phyloP scores from a whole-genome alignment of 1,140 invertebrate genomes.

The Melanaphis sacchari region DNA sequence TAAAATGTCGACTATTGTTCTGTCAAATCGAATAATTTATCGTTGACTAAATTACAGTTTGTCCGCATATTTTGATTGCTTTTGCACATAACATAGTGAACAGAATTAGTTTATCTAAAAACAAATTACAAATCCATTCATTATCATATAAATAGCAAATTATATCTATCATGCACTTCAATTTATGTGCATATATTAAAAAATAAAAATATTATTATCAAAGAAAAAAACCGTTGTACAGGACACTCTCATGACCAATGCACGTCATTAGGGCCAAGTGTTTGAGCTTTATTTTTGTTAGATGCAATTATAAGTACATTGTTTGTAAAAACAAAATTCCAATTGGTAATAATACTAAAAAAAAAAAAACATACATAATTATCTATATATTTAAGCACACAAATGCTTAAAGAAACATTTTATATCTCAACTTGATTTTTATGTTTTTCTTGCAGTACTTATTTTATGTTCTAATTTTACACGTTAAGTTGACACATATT shows the following conservation, averaged over 20 bases:
- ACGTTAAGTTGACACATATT: too few relatives aligned
- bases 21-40: background rate
- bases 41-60: background rate
- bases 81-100: background rate
- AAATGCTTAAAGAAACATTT: background rate
- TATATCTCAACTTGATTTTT: background rate
- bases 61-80: background rate
- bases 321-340: background rate
- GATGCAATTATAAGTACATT: background rate
- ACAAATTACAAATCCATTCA: background rate
- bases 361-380: too few relatives aligned
- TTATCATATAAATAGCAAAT: constrained; percentile 11
- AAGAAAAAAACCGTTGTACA: background rate
- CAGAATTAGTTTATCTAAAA: background rate
- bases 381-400: too few relatives aligned
- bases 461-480: background rate
- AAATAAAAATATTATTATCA: background rate
- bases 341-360: background rate
- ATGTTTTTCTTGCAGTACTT: background rate
- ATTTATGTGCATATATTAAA: constrained; percentile 9
- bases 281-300: background rate
- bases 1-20: background rate
- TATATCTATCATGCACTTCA: background rate
- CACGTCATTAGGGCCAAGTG: background rate
- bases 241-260: background rate